Evolutionary conservation across 1,140 invertebrate genomes (phyloP), one percentile per base, ranked within the genome.

Genomic region (Danaus plexippus): DNA sequence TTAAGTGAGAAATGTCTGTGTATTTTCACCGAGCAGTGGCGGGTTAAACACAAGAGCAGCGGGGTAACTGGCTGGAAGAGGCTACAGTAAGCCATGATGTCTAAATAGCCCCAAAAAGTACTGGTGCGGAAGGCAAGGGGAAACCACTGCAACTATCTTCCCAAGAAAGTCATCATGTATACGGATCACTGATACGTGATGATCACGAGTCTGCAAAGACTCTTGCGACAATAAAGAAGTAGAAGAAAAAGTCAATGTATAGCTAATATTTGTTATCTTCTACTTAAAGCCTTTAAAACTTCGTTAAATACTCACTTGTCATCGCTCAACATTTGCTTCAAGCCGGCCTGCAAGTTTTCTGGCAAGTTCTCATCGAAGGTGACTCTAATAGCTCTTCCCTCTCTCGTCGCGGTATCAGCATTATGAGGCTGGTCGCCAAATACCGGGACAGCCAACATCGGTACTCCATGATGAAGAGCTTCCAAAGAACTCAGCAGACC

Each of bases 401-500:
- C 41, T 0, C 44, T 12, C 1, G 57, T 61, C 0, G 61, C 56
- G 0, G 62, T 15, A 9, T 43, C 52, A 0, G 74, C 74, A 43
- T 77, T 77, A 1, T 42, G 48, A 9, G 57, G 65, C 57, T 77
- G 91, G 63, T 93, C 92, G 4, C 80, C 85, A 43, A 89, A 88
- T 8, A 93, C 70, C 9, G 92, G 92, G 51, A 92, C 83, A 22
- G 88, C 89, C 52, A 93, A 71, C 32, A 92, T 81, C 0, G 92
- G 91, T 8, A 90, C 88, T 7, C 85, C 88, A 42, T 85, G 87
- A 40, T 89, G 85, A 9, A 92, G 64, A 0, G 90, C 87, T 72
- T 93, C 92, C 61, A 88, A 79, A 1, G 88, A 74, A 22, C 91
- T 90, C n/a, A 91, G 79, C 11, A 90, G 75, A 0, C 92, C 92